Evolutionary conservation across 2,888 invertebrate species (phyloP).

Genomic region (Neoascia interrupta): DNA sequence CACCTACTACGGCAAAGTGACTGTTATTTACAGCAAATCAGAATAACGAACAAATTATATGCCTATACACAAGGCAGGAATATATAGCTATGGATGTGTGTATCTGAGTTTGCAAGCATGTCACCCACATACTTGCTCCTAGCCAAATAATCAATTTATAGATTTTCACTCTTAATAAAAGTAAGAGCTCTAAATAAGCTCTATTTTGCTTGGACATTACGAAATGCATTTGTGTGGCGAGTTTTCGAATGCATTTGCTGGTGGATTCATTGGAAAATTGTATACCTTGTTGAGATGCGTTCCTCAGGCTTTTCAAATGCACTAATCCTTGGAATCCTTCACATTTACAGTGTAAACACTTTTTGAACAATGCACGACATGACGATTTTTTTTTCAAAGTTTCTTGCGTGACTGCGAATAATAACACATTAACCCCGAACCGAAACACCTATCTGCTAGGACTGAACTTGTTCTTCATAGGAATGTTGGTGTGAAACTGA

Average conservation of each 20-base stretch:
- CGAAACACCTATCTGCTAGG: background rate
- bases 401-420: background rate
- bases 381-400: background rate
- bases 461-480: slow-evolving; percentile 32
- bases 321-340: too few species aligned
- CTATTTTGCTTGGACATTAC: slow-evolving; percentile 17
- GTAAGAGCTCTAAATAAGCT: slow-evolving; percentile 10
- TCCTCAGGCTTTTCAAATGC: too few species aligned
- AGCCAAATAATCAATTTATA: slow-evolving; percentile 63
- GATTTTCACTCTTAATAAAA: slow-evolving; percentile 46
- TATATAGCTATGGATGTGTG: background rate
- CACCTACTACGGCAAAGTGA: background rate
- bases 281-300: too few species aligned
- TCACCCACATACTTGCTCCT: background rate
- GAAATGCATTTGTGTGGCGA: slow-evolving; percentile 23
- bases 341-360: too few species aligned
- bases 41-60: background rate
- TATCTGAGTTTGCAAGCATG: background rate
- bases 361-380: slow-evolving; percentile 1
- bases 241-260: slow-evolving; percentile 17
- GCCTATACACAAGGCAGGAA: background rate
- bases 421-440: slow-evolving; percentile 13
- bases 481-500: slow-evolving; percentile 12
- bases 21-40: background rate
- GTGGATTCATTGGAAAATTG: too few species aligned